Evolutionary conservation across 1,140 invertebrate species (phyloP).

Genomic region (Hycleus cichorii): DNA sequence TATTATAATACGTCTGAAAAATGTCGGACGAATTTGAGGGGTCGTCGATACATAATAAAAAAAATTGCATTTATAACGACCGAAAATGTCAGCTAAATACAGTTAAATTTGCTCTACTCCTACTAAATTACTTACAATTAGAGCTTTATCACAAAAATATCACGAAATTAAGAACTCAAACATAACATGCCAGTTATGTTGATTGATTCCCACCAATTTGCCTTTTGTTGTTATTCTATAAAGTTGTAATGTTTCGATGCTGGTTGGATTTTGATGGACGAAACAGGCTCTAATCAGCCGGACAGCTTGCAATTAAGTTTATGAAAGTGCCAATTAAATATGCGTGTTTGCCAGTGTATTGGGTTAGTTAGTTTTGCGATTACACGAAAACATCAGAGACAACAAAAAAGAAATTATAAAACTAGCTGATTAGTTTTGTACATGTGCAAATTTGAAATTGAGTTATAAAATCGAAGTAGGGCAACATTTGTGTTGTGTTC

Average conservation of each 20-base stretch:
- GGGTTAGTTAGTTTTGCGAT: neutral
- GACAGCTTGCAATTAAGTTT: slow-evolving; percentile 14
- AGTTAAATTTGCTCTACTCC: too few species aligned
- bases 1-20: neutral
- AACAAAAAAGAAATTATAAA: too few species aligned
- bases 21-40: too few species aligned
- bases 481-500: neutral
- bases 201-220: slow-evolving; percentile 8
- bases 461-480: neutral
- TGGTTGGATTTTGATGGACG: slow-evolving; percentile 14
- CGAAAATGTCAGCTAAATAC: too few species aligned
- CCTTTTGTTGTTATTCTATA: too few species aligned
- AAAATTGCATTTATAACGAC: too few species aligned
- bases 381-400: too few species aligned
- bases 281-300: slow-evolving; percentile 16
- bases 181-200: neutral
- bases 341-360: slow-evolving; percentile 12
- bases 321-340: slow-evolving; percentile 13
- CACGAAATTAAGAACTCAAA: slow-evolving; percentile 22
- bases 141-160: slow-evolving; percentile 2
- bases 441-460: slow-evolving; percentile 8
- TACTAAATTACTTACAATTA: too few species aligned
- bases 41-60: too few species aligned
- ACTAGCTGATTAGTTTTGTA: neutral
- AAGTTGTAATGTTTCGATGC: too few species aligned